A percentile compares a stretch with the other conserved stretches of the same genome.
These are phyloP conservation scores for Callipepla squamata DNA, from an alignment of 2,113 vertebrate genomes.

Conservation along the genomic window DNA sequence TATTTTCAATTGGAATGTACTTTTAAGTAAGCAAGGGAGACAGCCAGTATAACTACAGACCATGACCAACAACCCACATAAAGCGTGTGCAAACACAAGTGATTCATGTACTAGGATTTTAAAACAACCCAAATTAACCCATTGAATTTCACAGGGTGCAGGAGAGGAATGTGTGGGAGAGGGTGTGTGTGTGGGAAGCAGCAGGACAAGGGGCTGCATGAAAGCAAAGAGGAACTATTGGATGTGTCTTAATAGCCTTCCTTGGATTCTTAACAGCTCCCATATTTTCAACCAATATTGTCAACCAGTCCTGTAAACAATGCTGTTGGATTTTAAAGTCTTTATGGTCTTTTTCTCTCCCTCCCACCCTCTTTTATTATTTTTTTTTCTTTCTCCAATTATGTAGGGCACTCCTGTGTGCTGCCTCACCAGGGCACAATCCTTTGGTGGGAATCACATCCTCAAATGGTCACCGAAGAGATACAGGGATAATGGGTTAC, in stretches of 20 bases:
- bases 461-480: conserved; percentile 81
- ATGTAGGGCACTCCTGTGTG: conserved; percentile 57
- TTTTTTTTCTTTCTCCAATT: conserved; percentile 6
- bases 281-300: conserved; percentile 25
- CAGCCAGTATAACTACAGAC: conserved; percentile 80
- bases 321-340: conserved; percentile 36
- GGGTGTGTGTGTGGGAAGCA: neutral
- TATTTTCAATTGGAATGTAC: conserved; percentile 85
- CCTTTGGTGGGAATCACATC: conserved; percentile 73
- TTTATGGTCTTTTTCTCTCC: conserved; percentile 16
- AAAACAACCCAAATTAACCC: conserved; percentile 68
- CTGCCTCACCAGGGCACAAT: conserved; percentile 64
- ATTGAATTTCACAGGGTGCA: conserved; percentile 60
- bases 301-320: conserved; percentile 57
- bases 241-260: conserved; percentile 60
- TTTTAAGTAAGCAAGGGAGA: conserved; percentile 84
- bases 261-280: conserved; percentile 46
- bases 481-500: conserved; percentile 83
- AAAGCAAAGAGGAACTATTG: neutral
- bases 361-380: neutral
- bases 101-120: conserved; percentile 79
- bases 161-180: neutral
- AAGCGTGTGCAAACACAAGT: conserved; percentile 80
- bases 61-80: conserved; percentile 82
- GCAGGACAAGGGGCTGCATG: neutral